A percentile compares a stretch with the other conserved stretches of the same genome.
Conservation (phyloP, 2,797 vertebrate species). For the Lutjanus argentimaculatus region DNA sequence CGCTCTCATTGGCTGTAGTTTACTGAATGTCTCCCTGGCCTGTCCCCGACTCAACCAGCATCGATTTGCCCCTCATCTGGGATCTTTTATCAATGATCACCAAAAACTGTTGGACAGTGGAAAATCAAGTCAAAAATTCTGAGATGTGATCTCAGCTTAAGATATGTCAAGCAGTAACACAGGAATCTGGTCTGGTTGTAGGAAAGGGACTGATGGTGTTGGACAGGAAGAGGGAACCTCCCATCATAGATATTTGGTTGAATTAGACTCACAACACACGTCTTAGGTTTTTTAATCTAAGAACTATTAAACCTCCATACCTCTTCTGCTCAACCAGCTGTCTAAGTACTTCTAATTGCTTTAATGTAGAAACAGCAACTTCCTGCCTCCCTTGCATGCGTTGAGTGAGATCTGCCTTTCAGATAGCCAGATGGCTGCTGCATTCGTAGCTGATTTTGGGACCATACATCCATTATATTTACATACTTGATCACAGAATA, state of each 20-base stretch:
- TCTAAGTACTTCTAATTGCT: slow-evolving; percentile 35
- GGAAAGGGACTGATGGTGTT: background rate
- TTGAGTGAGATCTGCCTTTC: slow-evolving; percentile 4
- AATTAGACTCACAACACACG: slow-evolving; percentile 28
- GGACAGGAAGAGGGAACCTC: background rate
- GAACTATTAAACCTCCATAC: slow-evolving; percentile 7
- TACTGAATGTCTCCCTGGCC: too few relatives aligned
- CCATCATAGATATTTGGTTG: slow-evolving; percentile 44
- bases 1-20: too few relatives aligned
- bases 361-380: slow-evolving; percentile 9
- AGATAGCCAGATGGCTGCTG: slow-evolving; percentile 26
- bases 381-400: background rate
- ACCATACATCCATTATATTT: slow-evolving; percentile 19
- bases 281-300: slow-evolving; percentile 13
- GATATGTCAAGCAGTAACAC: background rate
- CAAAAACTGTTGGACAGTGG: too few relatives aligned
- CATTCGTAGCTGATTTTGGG: background rate
- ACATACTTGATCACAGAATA: background rate
- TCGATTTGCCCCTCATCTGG: too few relatives aligned
- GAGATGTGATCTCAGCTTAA: background rate
- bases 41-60: too few relatives aligned
- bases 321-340: slow-evolving; percentile 8
- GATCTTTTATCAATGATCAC: too few relatives aligned
- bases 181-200: slow-evolving; percentile 2
- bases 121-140: too few relatives aligned